Conservation (phyloP, 1,140 invertebrate species). For the Dolichoris vasculosae region DNA sequence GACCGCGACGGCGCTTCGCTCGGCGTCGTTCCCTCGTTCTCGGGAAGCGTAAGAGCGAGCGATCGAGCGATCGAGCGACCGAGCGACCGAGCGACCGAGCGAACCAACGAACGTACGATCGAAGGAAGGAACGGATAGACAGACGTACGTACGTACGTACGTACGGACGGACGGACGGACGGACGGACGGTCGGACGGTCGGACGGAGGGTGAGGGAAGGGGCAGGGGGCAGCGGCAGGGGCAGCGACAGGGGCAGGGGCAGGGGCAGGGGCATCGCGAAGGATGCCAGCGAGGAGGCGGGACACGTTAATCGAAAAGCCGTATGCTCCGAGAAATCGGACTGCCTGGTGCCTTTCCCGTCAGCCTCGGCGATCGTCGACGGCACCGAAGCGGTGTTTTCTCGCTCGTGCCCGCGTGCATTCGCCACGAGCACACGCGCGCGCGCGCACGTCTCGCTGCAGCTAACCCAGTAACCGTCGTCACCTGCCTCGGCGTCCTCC, state of each 20-base stretch:
- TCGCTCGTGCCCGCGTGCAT: too few relatives aligned
- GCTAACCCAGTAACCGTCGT: background rate
- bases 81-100: background rate
- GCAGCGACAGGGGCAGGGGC: background rate
- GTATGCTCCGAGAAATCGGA: background rate
- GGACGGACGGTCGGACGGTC: too few relatives aligned
- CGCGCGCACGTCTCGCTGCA: background rate
- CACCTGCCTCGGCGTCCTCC: conserved; percentile 24
- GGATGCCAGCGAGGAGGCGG: background rate
- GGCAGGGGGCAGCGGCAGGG: background rate
- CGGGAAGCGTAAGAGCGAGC: background rate
- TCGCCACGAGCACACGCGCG: too few relatives aligned
- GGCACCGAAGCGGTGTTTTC: too few relatives aligned
- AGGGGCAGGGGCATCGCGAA: background rate
- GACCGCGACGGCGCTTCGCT: background rate
- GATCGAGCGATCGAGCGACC: background rate
- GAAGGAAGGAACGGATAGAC: too few relatives aligned
- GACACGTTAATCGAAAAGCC: background rate
- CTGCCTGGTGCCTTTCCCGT: background rate
- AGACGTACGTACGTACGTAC: too few relatives aligned
- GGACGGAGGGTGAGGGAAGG: background rate
- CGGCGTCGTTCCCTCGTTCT: background rate
- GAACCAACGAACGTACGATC: too few relatives aligned
- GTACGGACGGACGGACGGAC: too few relatives aligned
- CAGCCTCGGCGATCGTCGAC: too few relatives aligned